Base-by-base conservation (phyloP, 2,113 vertebrate species). In the Candoia aspera region DNA sequence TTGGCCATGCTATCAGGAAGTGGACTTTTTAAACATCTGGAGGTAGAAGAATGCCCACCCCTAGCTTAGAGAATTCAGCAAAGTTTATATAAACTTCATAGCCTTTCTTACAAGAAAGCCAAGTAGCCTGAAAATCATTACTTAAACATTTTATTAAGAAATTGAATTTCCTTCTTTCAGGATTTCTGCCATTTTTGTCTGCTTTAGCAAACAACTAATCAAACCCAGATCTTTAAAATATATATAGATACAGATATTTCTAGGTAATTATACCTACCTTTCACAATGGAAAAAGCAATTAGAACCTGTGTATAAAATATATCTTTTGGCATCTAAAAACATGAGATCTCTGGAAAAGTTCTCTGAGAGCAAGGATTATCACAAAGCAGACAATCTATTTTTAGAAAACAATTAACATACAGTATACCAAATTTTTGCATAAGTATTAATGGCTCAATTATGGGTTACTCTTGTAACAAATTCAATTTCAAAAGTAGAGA, bases 401-500 rank as follows among this genome's bases (percentile, higher is more conserved):
- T 91, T 93, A 93, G 92, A 88, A 93, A 90, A 88, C 92, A 64
- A 91, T 88, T 88, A 88, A 88, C 90, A 46, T 91, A n/a, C n/a
- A n/a, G n/a, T n/a, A 84, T 91, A 88, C 68, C 86, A 87, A 55
- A 91, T 91, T 90, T 83, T 12, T n/a, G 62, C 87, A 88, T 62
- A 64, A 88, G 33, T 93, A 93, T 88, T 88, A 91, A 93, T 93
- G 92, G 49, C 33, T 84, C 89, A 59, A 57, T 93, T 73, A 91
- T 57, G 58, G 57, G 49, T 85, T 91, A 84, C 54, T 6, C 62
- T 90, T 86, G 86, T 79, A 90, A 73, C 62, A 79, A 55, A 86
- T 49, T 92, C 79, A 93, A 42, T 90, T 89, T 46, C 49, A 91
- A 92, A 33, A 9, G 1, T 91, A 13, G 4, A 55, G 83, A 58